Evolutionary conservation across 2,113 vertebrate species (phyloP), one percentile per base, ranked within the genome.

Genomic region (Microtus richardsoni): DNA sequence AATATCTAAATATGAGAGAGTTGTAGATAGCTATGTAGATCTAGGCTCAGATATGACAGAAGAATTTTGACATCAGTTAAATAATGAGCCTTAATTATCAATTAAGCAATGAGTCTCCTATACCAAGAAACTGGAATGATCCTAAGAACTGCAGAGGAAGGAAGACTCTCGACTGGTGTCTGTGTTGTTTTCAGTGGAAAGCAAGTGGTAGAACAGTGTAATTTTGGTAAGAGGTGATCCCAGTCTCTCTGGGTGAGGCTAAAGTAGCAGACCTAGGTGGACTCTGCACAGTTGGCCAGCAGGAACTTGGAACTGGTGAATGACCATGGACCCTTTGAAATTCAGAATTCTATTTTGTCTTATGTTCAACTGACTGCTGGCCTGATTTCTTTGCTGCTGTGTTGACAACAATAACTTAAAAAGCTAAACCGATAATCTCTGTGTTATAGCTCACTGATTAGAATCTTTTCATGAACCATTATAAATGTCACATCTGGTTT

Each of bases 401-500:
- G 30, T 91, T 84, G 95, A 91, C 80, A 95, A 92, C 54, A 91
- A 83, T 93, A 88, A 91, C 95, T 97, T 95, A 90, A 90, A 74
- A 95, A 86, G 77, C 70, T 54, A 75, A 90, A 66, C 75, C 84
- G 49, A 89, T 97, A 88, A 97, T 95, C 68, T 96, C 54, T 86
- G 58, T 24, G 80, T 96, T 89, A 49, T 58, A 71, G 62, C 78
- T 96, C 88, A 66, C 93, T 94, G 91, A 97, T 96, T 74, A 91
- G 88, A 68, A 78, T 93, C 64, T 96, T 96, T 94, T 93, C 70
- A 82, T 47, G 80, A 95, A 68, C 39, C 39, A 86, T 94, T 96
- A 92, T 88, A 94, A 90, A 91, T 95, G 82, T 52, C 91, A 97
- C 36, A 89, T 95, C 88, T 73, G 39, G 96, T 95, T 95, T 95